phyloP scores from a whole-genome alignment of 2,797 vertebrate species.

The Morelia viridis region DNA sequence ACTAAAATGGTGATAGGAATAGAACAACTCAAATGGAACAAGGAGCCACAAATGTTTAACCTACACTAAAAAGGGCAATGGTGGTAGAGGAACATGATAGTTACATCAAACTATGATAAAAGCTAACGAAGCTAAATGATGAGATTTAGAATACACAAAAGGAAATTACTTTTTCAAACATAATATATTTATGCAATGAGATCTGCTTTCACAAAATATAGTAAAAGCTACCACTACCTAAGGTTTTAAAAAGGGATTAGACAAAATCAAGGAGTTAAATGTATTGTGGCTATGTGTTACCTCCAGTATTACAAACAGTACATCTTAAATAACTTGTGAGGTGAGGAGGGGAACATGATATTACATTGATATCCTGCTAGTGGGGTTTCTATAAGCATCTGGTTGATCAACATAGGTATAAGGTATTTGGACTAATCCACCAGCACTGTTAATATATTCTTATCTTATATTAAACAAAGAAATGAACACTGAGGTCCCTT shows the following conservation, averaged over 20 bases:
- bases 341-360: background rate
- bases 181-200: no score
- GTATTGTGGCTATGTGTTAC: background rate
- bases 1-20: no score
- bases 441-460: background rate
- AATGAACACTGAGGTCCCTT: background rate
- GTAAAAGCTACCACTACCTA: background rate
- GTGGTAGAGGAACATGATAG: no score
- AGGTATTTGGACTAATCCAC: background rate
- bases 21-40: no score
- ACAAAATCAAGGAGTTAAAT: background rate
- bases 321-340: background rate
- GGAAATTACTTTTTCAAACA: background rate
- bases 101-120: no score
- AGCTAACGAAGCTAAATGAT: no score
- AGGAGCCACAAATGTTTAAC: no score
- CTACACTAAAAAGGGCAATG: no score
- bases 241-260: background rate
- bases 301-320: background rate
- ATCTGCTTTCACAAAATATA: background rate
- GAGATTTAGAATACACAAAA: no score
- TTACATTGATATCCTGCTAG: background rate
- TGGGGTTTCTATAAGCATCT: background rate
- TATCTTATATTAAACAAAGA: background rate
- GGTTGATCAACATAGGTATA: background rate